Conservation (phyloP, 53 echinoderm and acorn worm genomes). For the Temnopleurus reevesii region DNA sequence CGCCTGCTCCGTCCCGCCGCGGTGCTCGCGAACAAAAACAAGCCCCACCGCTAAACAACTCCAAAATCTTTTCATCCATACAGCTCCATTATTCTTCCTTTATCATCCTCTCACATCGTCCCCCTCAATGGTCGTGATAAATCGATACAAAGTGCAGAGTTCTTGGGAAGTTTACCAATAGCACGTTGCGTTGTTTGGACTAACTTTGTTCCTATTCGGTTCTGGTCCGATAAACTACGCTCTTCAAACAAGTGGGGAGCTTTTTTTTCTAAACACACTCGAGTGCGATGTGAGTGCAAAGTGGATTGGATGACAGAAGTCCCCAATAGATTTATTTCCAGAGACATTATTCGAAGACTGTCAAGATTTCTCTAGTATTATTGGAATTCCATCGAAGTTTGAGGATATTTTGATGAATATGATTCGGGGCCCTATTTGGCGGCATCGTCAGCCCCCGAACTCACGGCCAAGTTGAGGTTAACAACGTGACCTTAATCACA, state of each 20-base stretch:
- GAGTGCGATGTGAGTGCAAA: neutral
- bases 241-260: neutral
- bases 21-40: slow-evolving; percentile 46
- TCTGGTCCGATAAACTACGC: neutral
- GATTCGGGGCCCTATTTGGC: neutral
- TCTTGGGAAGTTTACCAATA: neutral
- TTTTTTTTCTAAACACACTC: neutral
- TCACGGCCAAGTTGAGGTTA: neutral
- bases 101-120: neutral
- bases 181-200: slow-evolving; percentile 35
- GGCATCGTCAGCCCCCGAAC: neutral
- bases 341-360: no score
- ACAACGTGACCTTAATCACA: neutral
- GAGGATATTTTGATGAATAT: neutral
- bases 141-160: slow-evolving; percentile 36
- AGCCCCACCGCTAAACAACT: slow-evolving; percentile 23
- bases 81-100: slow-evolving; percentile 1
- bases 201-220: slow-evolving; percentile 1
- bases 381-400: no score
- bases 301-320: neutral
- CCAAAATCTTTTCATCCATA: slow-evolving; percentile 45
- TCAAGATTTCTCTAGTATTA: neutral
- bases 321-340: neutral
- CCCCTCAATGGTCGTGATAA: slow-evolving; percentile 1
- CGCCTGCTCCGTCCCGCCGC: slow-evolving; percentile 9